Conservation (phyloP, 2,113 vertebrate species). For the Clinocottus analis region DNA sequence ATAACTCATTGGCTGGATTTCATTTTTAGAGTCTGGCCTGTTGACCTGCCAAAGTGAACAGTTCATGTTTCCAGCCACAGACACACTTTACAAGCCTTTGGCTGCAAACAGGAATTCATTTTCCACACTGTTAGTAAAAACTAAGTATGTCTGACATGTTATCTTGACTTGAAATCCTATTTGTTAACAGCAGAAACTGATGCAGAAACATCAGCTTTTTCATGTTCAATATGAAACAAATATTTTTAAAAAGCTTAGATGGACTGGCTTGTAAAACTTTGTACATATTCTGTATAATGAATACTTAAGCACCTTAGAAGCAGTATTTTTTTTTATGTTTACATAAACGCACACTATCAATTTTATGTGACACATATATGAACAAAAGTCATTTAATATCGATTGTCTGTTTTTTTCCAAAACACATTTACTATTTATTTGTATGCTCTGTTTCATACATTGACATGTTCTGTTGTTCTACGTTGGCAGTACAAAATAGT, state of each 20-base stretch:
- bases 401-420: constrained; percentile 9
- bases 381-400: constrained; percentile 35
- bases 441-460: constrained; percentile 51
- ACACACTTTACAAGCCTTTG: constrained; percentile 1
- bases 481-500: neutral
- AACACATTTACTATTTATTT: constrained; percentile 49
- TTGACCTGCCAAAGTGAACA: constrained; percentile 30
- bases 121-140: neutral
- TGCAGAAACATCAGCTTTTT: constrained; percentile 9
- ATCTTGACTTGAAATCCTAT: neutral
- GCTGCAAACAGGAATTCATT: neutral
- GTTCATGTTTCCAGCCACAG: neutral
- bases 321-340: constrained; percentile 40
- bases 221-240: neutral
- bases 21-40: neutral
- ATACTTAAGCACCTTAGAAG: constrained; percentile 35
- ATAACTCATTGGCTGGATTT: constrained; percentile 17
- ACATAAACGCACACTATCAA: constrained; percentile 41
- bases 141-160: constrained; percentile 8
- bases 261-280: constrained; percentile 51
- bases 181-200: constrained; percentile 3
- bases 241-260: constrained; percentile 15
- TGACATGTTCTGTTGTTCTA: constrained; percentile 8
- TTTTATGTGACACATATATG: constrained; percentile 34
- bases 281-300: constrained; percentile 57